Base-by-base conservation (phyloP, 30 jellyfish, hydroid and myxozoan genomes). In the Hydractinia symbiolongicarpus region DNA sequence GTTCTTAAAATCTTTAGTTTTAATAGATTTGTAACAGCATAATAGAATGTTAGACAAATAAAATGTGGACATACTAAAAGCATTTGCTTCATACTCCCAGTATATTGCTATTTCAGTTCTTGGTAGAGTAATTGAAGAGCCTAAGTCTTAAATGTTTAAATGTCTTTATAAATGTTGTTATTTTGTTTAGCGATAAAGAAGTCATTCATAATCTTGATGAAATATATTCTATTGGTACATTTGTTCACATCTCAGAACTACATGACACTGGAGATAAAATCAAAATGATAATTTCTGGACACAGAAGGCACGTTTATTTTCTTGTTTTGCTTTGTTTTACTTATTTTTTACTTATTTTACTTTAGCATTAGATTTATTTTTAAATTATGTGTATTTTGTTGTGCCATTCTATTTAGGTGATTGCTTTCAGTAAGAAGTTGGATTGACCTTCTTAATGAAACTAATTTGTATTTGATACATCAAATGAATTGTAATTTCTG, bases 211-310 rank as follows among this genome's bases (percentile, higher is more conserved):
- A 90, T 52, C 86, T 90, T 30, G 97, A 85, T 82, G 97, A 90
- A 5, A 82, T 90, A 4, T 80, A 90, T 78, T 79, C 84, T 40
- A 86, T 86, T 8, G 97, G 97, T 56, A 90, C 97, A 62, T 90
- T 90, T 85, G 97, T 90, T 69, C 97, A 90, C 54, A 84, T 90
- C 44, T 85, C 95, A 64, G 97, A 90, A 83, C 67, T 90, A 76
- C 97, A 90, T 50, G 97, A 90, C 67, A 82, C 88, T 68, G 97
- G 97, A 8, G 97, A 90, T 51, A 90, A 90, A 67, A 55, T 90
- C 20, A 76, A 95, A 11, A 73, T 90, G 90, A 90, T 90, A 21
- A 83, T 90, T 55, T 84, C 95, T 50, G 97, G 97, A 21, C 97
- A 90, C 70, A 78, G 97, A 78, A 82, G 97, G 97, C 86, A 60